Evolutionary conservation across 2,888 invertebrate genomes (phyloP).

Genomic region (Leptinotarsa tumamoca): DNA sequence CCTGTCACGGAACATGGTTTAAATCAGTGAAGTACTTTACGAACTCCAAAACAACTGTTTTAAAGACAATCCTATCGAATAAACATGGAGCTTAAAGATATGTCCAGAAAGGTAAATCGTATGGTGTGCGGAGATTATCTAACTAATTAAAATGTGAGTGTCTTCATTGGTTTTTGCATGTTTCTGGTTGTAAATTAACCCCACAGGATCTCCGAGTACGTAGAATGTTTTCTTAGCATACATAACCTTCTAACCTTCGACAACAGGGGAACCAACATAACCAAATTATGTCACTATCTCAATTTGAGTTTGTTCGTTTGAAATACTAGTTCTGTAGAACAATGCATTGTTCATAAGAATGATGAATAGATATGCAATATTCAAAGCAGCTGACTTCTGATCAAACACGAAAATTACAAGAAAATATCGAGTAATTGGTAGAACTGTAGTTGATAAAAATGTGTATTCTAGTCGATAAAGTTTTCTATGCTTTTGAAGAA

Average conservation of each 20-base stretch:
- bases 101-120: slow-evolving; percentile 43
- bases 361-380: too few relatives aligned
- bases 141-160: slow-evolving; percentile 40
- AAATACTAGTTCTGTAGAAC: too few relatives aligned
- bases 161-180: slow-evolving; percentile 20
- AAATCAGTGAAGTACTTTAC: slow-evolving; percentile 12
- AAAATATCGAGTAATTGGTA: too few relatives aligned
- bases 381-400: too few relatives aligned
- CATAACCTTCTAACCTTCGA: neutral
- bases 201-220: neutral
- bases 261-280: slow-evolving; percentile 1
- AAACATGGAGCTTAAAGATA: slow-evolving; percentile 48
- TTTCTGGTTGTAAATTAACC: slow-evolving; percentile 6
- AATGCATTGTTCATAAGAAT: too few relatives aligned
- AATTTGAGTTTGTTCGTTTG: too few relatives aligned
- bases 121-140: slow-evolving; percentile 24
- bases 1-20: slow-evolving; percentile 23
- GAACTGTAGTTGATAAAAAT: too few relatives aligned
- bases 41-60: neutral
- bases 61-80: neutral
- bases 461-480: too few relatives aligned
- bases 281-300: neutral
- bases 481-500: too few relatives aligned
- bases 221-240: too few relatives aligned
- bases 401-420: too few relatives aligned